Evolutionary conservation across 1,140 invertebrate species (phyloP).

Genomic region (Brachionus manjavacas): DNA sequence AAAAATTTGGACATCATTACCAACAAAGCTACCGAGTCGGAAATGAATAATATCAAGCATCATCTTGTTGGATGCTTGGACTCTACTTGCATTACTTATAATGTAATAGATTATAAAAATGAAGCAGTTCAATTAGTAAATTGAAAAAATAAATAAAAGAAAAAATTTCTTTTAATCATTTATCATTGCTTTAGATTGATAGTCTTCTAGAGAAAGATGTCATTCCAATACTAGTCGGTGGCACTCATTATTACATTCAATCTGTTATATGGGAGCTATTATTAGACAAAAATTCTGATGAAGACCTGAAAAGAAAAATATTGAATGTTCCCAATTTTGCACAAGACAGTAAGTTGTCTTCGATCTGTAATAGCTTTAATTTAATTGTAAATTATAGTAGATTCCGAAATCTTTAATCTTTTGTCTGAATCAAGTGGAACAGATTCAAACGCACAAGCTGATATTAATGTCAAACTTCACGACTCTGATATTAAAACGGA

Average conservation of each 20-base stretch:
- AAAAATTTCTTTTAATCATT: conserved; percentile 58
- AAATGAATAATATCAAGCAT: conserved; percentile 71
- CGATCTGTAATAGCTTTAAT: background rate
- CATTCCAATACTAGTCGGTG: conserved; percentile 88
- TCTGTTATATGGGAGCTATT: conserved; percentile 61
- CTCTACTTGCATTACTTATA: conserved; percentile 69
- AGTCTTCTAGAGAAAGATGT: conserved; percentile 67
- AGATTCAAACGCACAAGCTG: background rate
- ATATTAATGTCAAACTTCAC: conserved; percentile 28
- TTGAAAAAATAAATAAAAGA: conserved; percentile 49
- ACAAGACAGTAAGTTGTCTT: background rate
- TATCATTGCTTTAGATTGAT: conserved; percentile 64
- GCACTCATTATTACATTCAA: conserved; percentile 98
- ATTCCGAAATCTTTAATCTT: background rate
- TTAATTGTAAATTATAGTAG: background rate
- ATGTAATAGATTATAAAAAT: conserved; percentile 78
- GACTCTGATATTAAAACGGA: conserved; percentile 24
- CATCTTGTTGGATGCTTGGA: conserved; percentile 82
- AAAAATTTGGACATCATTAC: conserved; percentile 87
- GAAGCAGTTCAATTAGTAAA: conserved; percentile 74
- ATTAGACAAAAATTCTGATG: background rate
- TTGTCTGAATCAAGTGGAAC: background rate
- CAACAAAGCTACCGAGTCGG: conserved; percentile 83
- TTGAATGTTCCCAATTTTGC: background rate
- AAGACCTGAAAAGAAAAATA: background rate